These are phyloP conservation scores for Pelodytes ibericus DNA, from an alignment of 2,797 vertebrate species.

Conservation along the genomic window DNA sequence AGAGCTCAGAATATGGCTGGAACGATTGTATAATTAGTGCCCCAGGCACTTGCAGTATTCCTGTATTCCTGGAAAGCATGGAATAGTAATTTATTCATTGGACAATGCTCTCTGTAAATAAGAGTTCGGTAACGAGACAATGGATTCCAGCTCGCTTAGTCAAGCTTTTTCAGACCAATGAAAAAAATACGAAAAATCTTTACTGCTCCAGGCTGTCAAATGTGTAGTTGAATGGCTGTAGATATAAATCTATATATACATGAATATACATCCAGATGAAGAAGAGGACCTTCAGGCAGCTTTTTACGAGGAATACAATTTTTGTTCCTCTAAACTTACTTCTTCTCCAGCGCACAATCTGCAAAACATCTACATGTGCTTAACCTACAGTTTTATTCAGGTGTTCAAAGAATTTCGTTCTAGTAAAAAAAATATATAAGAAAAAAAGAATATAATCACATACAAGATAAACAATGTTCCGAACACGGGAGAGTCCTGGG, in stretches of 20 bases:
- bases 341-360: background rate
- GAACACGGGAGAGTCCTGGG: too few relatives aligned
- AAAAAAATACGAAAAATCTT: background rate
- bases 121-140: background rate
- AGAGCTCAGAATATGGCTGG: too few relatives aligned
- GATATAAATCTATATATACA: background rate
- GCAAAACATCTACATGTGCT: background rate
- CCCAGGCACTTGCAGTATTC: too few relatives aligned
- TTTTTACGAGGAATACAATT: too few relatives aligned
- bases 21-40: too few relatives aligned
- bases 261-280: background rate
- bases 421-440: background rate
- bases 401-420: background rate
- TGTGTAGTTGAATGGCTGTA: background rate
- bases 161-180: background rate
- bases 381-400: background rate
- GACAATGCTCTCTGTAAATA: too few relatives aligned
- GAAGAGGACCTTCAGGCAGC: background rate
- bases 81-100: too few relatives aligned
- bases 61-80: too few relatives aligned
- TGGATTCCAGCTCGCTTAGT: too few relatives aligned
- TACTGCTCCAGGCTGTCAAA: background rate
- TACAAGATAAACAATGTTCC: too few relatives aligned
- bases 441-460: too few relatives aligned
- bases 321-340: too few relatives aligned